Conservation (phyloP, 2,888 invertebrate species). For the Lasioglossum lativentre region DNA sequence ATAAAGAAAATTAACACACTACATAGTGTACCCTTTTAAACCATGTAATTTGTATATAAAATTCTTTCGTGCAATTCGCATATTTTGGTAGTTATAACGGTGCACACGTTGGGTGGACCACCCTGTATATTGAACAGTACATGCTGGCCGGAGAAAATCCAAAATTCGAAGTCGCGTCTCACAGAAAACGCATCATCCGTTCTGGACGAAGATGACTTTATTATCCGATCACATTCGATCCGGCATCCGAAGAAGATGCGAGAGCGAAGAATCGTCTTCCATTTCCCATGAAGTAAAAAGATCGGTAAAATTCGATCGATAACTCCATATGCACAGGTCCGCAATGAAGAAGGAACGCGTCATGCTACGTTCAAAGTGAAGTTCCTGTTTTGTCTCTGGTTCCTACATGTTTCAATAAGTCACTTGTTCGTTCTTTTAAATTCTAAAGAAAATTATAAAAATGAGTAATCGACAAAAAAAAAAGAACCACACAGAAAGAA, state of each 20-base stretch:
- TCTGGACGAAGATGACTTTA: not conserved
- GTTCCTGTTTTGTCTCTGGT: too few species aligned
- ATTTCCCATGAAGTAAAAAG: not conserved
- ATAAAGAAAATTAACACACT: too few species aligned
- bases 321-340: not conserved
- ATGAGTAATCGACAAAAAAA: too few species aligned
- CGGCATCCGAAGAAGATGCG: not conserved
- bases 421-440: too few species aligned
- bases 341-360: not conserved
- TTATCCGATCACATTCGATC: not conserved
- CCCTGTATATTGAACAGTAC: not conserved
- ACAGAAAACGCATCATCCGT: not conserved
- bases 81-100: too few species aligned
- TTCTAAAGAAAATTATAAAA: too few species aligned
- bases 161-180: not conserved
- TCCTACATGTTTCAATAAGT: too few species aligned
- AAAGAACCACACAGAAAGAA: too few species aligned
- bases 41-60: too few species aligned
- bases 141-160: not conserved
- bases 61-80: too few species aligned
- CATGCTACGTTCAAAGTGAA: not conserved
- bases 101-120: too few species aligned
- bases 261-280: not conserved
- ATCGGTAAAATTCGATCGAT: not conserved
- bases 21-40: too few species aligned